phyloP scores from a whole-genome alignment of 1,140 invertebrate species.

The Hetaerina americana region DNA sequence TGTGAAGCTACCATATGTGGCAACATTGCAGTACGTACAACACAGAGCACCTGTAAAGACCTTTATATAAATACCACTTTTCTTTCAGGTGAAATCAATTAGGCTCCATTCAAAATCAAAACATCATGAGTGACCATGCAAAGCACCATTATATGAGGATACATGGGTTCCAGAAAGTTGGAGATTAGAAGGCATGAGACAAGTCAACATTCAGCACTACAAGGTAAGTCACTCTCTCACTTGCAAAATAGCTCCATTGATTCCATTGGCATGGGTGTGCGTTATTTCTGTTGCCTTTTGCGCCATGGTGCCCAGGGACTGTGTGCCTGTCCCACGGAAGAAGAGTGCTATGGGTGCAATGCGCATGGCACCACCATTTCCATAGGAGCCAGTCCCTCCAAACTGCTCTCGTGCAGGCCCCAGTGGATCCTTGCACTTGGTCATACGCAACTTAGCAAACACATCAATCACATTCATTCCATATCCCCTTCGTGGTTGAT shows the following conservation, averaged over 20 bases:
- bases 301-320: conserved; percentile 35
- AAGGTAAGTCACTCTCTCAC: conserved; percentile 20
- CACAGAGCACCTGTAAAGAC: no score
- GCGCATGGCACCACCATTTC: conserved; percentile 68
- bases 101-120: no score
- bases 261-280: conserved; percentile 47
- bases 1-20: no score
- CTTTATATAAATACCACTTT: no score
- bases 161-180: background rate
- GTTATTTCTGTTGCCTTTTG: conserved; percentile 44
- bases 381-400: conserved; percentile 55
- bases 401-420: conserved; percentile 55
- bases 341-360: conserved; percentile 55
- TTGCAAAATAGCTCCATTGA: conserved; percentile 55
- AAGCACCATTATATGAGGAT: background rate
- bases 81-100: no score
- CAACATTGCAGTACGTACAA: no score
- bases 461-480: conserved; percentile 46
- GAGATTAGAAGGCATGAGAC: background rate
- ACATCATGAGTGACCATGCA: background rate
- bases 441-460: conserved; percentile 43
- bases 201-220: no score
- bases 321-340: conserved; percentile 25
- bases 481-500: conserved; percentile 51
- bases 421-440: conserved; percentile 44